phyloP scores from a whole-genome alignment of 2,113 vertebrate genomes.

The Azemiops feae region DNA sequence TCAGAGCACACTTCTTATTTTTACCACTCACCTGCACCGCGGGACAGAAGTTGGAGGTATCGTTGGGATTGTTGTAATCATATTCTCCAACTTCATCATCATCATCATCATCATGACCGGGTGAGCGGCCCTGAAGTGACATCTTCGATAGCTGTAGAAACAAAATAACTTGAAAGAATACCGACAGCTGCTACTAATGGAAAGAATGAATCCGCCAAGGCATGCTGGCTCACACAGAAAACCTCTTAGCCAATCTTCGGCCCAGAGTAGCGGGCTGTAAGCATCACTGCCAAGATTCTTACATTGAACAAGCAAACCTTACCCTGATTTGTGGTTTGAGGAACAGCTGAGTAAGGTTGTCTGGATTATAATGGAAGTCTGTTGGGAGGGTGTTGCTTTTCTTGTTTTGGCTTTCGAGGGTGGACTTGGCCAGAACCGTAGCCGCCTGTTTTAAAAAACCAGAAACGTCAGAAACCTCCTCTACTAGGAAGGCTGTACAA shows the following conservation, averaged over 20 bases:
- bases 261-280: background rate
- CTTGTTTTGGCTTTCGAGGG: slow-evolving; percentile 71
- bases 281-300: background rate
- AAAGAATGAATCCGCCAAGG: no score
- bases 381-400: slow-evolving; percentile 83
- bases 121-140: slow-evolving; percentile 29
- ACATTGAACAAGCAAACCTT: slow-evolving; percentile 22
- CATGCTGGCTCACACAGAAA: background rate
- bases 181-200: background rate
- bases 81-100: slow-evolving; percentile 84
- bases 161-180: background rate
- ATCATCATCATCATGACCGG: slow-evolving; percentile 76
- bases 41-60: slow-evolving; percentile 91
- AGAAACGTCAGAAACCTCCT: background rate
- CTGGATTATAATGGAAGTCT: slow-evolving; percentile 85
- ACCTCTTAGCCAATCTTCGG: background rate
- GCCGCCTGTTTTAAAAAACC: slow-evolving; percentile 70
- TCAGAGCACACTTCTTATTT: background rate
- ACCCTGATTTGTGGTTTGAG: slow-evolving; percentile 84
- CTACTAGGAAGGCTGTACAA: background rate
- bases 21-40: slow-evolving; percentile 73
- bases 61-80: slow-evolving; percentile 89
- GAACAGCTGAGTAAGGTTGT: slow-evolving; percentile 76
- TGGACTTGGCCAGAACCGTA: slow-evolving; percentile 77
- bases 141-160: slow-evolving; percentile 69